phyloP scores from a whole-genome alignment of 2,797 vertebrate genomes.

The Dallia pectoralis region DNA sequence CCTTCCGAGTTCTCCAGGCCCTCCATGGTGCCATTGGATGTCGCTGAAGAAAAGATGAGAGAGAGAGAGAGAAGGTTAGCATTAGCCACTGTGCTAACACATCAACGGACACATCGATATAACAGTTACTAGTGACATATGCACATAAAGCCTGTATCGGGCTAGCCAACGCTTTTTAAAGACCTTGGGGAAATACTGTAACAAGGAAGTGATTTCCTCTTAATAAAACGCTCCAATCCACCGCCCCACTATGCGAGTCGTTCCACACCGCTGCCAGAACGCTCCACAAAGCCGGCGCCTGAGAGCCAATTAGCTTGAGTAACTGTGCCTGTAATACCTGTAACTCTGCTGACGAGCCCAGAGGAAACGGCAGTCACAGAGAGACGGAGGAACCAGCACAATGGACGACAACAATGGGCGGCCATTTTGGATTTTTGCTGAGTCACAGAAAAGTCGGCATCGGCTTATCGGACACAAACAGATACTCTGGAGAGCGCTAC shows the following conservation, averaged over 20 bases:
- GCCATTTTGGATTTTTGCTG: constrained; percentile 36
- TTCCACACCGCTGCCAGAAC: constrained; percentile 25
- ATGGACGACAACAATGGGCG: constrained; percentile 12
- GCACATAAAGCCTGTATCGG: neutral
- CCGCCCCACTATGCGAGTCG: constrained; percentile 41
- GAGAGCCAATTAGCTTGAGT: constrained; percentile 63
- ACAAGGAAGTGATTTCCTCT: constrained; percentile 31
- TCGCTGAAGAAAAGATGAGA: constrained; percentile 75
- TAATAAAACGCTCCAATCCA: constrained; percentile 55
- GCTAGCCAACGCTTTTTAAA: neutral
- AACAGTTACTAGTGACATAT: neutral
- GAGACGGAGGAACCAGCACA: neutral
- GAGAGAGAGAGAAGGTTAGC: constrained; percentile 27
- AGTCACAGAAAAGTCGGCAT: constrained; percentile 17
- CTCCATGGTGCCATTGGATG: constrained; percentile 97
- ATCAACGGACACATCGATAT: neutral
- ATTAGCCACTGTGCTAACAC: constrained; percentile 7
- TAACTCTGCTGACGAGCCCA: constrained; percentile 53
- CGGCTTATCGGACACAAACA: constrained; percentile 30
- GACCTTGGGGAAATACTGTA: constrained; percentile 12
- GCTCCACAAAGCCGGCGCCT: constrained; percentile 36
- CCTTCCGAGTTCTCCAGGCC: constrained; percentile 98
- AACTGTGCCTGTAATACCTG: constrained; percentile 55
- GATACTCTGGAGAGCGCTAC: constrained; percentile 37
- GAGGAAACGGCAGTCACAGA: constrained; percentile 44